Evolutionary conservation across 2,888 invertebrate genomes (phyloP).

Genomic region (Drosophila nr. fundita): DNA sequence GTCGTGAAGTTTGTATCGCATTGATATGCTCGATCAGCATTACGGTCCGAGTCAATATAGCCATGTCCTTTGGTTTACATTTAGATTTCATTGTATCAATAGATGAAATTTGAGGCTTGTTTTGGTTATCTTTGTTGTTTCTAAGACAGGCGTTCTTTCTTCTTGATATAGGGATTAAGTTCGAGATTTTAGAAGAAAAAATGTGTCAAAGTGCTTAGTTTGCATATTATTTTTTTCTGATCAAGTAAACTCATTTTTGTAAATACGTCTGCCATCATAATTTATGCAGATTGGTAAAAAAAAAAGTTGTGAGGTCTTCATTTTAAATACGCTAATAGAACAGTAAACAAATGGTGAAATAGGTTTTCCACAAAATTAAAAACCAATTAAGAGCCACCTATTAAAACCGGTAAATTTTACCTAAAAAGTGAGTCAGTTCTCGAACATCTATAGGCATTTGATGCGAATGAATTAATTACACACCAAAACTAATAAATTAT

Average conservation of each 20-base stretch:
- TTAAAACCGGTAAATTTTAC: not conserved
- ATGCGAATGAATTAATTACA: not conserved
- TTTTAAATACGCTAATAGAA: not conserved
- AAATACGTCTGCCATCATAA: not conserved
- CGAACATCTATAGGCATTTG: not conserved
- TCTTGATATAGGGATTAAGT: not conserved
- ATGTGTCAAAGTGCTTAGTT: not conserved
- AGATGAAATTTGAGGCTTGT: not conserved
- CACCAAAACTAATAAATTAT: not conserved
- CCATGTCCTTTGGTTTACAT: not conserved
- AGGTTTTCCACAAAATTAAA: too few species aligned
- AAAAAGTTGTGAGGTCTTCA: not conserved
- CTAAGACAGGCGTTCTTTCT: not conserved
- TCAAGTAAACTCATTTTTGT: not conserved
- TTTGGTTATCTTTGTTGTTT: not conserved
- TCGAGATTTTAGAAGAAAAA: not conserved
- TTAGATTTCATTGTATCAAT: not conserved
- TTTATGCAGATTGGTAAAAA: not conserved
- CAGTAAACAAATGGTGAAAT: not conserved
- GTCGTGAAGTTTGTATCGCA: not conserved
- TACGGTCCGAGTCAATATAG: not conserved
- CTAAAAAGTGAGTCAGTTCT: not conserved
- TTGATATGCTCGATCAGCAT: not conserved
- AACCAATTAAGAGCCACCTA: not conserved
- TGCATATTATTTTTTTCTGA: not conserved